These are phyloP conservation scores for Muscidifurax raptorellus DNA, from an alignment of 1,140 invertebrate species.

Conservation along the genomic window DNA sequence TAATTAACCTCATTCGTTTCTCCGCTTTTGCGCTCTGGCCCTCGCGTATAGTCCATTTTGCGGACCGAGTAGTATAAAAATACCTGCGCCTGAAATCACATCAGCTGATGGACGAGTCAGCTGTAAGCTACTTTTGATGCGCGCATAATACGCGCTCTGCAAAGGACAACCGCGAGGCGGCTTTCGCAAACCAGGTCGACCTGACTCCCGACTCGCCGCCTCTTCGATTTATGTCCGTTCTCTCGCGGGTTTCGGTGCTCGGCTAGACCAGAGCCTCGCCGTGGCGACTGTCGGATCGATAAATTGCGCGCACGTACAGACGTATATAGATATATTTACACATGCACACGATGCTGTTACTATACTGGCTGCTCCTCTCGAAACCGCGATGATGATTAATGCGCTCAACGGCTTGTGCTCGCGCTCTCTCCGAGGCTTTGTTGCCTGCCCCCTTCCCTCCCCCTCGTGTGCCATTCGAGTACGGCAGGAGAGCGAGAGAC, in stretches of 20 bases:
- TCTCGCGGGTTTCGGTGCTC: background rate
- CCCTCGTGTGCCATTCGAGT: background rate
- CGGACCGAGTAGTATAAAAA: too few species aligned
- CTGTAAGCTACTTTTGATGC: too few species aligned
- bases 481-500: background rate
- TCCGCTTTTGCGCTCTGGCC: background rate
- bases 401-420: constrained; percentile 35
- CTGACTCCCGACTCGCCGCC: background rate
- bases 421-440: constrained; percentile 17
- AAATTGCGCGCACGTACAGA: constrained; percentile 37
- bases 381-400: constrained; percentile 53
- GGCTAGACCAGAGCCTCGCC: background rate
- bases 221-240: background rate
- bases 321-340: background rate
- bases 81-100: too few species aligned
- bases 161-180: background rate
- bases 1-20: too few species aligned
- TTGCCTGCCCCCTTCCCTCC: background rate
- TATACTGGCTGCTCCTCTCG: constrained; percentile 23
- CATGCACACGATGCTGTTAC: background rate
- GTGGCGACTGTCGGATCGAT: constrained; percentile 32
- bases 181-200: background rate
- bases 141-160: background rate
- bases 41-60: background rate
- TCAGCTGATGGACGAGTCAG: too few species aligned